Percentiles rank a stretch among this genome's conserved stretches.
These are phyloP conservation scores for Proctacanthus coquilletti DNA, from an alignment of 1,140 invertebrate genomes.

Conservation along the genomic window DNA sequence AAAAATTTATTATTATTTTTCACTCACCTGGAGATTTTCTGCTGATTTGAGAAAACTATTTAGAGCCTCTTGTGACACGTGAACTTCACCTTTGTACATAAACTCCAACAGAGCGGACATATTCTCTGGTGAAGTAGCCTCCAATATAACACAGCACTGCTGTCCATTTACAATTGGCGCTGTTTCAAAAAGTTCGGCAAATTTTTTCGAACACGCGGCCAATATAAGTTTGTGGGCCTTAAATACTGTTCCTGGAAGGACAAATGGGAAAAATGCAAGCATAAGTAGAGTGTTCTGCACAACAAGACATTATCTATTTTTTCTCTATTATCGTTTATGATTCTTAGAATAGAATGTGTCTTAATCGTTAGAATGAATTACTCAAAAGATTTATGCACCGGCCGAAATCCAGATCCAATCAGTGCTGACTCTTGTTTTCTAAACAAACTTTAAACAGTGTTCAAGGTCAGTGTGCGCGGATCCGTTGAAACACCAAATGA, in stretches of 20 bases:
- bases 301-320: too few species aligned
- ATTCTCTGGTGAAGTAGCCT: constrained; percentile 72
- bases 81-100: constrained; percentile 87
- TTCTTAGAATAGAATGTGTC: too few species aligned
- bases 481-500: too few species aligned
- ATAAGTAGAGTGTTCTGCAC: too few species aligned
- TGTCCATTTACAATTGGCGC: constrained; percentile 64
- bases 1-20: too few species aligned
- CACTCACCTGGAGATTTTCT: constrained; percentile 64
- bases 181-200: constrained; percentile 80
- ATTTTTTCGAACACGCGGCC: constrained; percentile 86
- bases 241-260: constrained; percentile 66
- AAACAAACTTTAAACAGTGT: too few species aligned
- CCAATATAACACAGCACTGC: constrained; percentile 69
- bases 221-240: constrained; percentile 82
- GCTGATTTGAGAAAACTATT: constrained; percentile 81
- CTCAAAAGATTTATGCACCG: too few species aligned
- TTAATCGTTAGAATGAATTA: too few species aligned
- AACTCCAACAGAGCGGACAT: constrained; percentile 81
- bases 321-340: too few species aligned
- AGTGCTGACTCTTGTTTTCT: too few species aligned
- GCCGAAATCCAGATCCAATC: too few species aligned
- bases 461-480: too few species aligned
- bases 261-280: constrained; percentile 9
- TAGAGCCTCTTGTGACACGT: constrained; percentile 75